Evolutionary conservation across 2,113 vertebrate species (phyloP).

Genomic region (Macrotus californicus): DNA sequence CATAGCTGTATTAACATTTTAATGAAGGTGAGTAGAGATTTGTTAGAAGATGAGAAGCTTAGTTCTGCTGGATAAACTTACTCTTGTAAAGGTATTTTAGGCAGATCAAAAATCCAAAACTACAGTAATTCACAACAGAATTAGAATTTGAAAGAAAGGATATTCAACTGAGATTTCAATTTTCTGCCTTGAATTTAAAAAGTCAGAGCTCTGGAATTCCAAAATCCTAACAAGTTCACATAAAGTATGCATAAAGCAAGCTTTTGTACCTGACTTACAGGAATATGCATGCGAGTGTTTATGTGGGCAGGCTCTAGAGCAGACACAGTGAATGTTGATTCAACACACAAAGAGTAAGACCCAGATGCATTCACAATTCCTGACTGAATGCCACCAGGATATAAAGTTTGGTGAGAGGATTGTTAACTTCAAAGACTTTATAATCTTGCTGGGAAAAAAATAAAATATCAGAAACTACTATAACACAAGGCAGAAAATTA

Average conservation of each 20-base stretch:
- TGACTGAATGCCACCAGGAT: background rate
- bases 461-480: background rate
- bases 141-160: conserved; percentile 8
- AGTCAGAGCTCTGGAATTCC: background rate
- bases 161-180: conserved; percentile 33
- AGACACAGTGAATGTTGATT: background rate
- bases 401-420: background rate
- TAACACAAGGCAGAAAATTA: background rate
- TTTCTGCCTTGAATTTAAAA: conserved; percentile 40
- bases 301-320: background rate
- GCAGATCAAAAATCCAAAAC: conserved; percentile 24
- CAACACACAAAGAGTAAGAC: background rate
- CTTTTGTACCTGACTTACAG: background rate
- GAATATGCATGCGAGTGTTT: background rate
- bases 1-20: conserved; percentile 34
- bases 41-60: conserved; percentile 1
- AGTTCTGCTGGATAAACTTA: conserved; percentile 23
- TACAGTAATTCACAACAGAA: conserved; percentile 39
- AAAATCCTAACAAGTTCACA: background rate
- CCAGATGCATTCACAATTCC: background rate
- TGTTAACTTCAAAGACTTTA: background rate
- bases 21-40: conserved; percentile 16
- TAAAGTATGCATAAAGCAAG: background rate
- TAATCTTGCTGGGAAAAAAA: background rate
- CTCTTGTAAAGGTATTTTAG: conserved; percentile 16